phyloP scores from a whole-genome alignment of 2,797 vertebrate genomes.

The Characodon lateralis region DNA sequence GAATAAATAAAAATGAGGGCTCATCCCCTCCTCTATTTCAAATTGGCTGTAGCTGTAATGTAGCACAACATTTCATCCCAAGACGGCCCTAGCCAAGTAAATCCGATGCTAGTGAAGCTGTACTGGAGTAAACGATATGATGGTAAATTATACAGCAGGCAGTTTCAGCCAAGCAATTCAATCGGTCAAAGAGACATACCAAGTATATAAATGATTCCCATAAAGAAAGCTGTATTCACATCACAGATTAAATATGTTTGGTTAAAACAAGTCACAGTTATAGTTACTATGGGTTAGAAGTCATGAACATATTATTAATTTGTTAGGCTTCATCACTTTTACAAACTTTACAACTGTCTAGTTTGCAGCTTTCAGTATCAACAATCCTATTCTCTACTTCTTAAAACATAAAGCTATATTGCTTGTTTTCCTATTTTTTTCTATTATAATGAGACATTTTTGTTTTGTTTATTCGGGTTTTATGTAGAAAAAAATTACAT shows the following conservation, averaged over 20 bases:
- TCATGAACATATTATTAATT: not conserved
- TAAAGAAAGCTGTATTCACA: conserved; percentile 1
- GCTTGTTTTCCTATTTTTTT: not conserved
- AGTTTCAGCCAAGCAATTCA: conserved; percentile 21
- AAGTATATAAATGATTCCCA: conserved; percentile 17
- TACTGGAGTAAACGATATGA: conserved; percentile 36
- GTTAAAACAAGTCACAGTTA: not conserved
- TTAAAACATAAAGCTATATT: not conserved
- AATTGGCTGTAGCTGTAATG: conserved; percentile 48
- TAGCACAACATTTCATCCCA: conserved; percentile 39
- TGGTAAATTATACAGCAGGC: conserved; percentile 56
- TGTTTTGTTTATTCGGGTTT: too few species aligned
- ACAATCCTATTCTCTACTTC: not conserved
- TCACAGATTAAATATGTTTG: not conserved
- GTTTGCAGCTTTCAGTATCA: not conserved
- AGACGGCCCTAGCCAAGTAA: conserved; percentile 44
- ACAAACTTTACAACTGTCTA: too few species aligned
- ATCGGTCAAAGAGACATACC: conserved; percentile 33
- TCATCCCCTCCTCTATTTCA: conserved; percentile 35
- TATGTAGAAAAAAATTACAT: not conserved
- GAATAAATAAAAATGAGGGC: conserved; percentile 62
- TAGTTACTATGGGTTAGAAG: not conserved
- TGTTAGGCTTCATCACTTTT: not conserved
- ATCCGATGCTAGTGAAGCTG: conserved; percentile 51
- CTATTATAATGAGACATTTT: too few species aligned